Evolutionary conservation across 2,113 vertebrate genomes (phyloP).

Genomic region (Galeopterus variegatus): DNA sequence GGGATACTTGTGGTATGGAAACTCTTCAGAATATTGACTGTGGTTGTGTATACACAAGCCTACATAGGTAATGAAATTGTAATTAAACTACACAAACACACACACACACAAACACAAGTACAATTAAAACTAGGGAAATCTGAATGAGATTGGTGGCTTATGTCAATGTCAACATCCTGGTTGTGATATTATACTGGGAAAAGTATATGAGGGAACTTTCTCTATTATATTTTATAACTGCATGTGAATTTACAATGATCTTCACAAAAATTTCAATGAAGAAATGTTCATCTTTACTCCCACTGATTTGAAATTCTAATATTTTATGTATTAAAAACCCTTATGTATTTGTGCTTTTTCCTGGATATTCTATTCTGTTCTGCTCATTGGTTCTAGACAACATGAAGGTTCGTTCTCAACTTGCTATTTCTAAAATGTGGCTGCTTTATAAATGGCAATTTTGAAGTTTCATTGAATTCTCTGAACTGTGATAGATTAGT

Average conservation of each 20-base stretch:
- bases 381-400: background rate
- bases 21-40: background rate
- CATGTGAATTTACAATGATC: background rate
- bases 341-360: background rate
- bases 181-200: background rate
- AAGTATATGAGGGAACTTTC: background rate
- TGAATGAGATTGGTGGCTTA: background rate
- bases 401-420: constrained; percentile 28
- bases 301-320: background rate
- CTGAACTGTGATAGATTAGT: background rate
- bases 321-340: background rate
- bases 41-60: background rate
- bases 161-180: background rate
- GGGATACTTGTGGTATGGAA: background rate
- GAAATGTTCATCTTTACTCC: background rate
- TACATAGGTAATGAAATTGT: background rate
- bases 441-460: background rate
- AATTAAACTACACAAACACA: no score
- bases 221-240: background rate
- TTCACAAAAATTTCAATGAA: background rate
- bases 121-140: background rate
- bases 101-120: background rate
- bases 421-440: background rate
- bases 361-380: background rate
- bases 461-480: background rate